A percentile compares a stretch with the other conserved stretches of the same genome.
phyloP scores from a whole-genome alignment of 2,888 invertebrate species.

The Azorinus chamasolen region DNA sequence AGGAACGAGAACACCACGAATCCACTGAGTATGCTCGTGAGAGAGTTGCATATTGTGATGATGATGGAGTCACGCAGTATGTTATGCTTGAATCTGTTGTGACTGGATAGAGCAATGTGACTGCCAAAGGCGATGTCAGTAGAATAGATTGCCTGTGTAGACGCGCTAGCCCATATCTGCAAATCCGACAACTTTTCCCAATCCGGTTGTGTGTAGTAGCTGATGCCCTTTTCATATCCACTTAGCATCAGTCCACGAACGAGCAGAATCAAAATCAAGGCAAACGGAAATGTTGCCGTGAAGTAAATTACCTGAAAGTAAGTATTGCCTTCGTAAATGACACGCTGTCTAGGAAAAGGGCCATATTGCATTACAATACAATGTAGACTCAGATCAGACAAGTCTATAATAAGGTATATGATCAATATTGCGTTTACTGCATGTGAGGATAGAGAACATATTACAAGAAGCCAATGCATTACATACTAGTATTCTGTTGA shows the following conservation, averaged over 20 bases:
- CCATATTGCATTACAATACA: too few relatives aligned
- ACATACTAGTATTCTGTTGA: too few relatives aligned
- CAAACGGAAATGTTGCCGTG: constrained; percentile 33
- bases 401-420: too few relatives aligned
- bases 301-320: constrained; percentile 40
- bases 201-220: constrained; percentile 16
- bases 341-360: too few relatives aligned
- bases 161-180: constrained; percentile 24
- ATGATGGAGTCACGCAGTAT: constrained; percentile 34
- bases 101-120: constrained; percentile 22
- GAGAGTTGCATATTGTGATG: constrained; percentile 10
- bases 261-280: constrained; percentile 16
- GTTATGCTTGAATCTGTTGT: constrained; percentile 37
- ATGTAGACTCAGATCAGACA: too few relatives aligned
- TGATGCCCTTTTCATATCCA: constrained; percentile 21
- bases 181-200: constrained; percentile 21
- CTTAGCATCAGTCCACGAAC: constrained; percentile 17
- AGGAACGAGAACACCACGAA: constrained; percentile 32
- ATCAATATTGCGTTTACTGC: too few relatives aligned
- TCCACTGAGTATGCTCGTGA: constrained; percentile 24
- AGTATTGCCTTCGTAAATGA: too few relatives aligned
- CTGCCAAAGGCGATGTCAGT: constrained; percentile 14
- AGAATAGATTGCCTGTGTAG: constrained; percentile 25
- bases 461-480: too few relatives aligned
- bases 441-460: too few relatives aligned